phyloP scores from a whole-genome alignment of 2,888 invertebrate species.

The Dilophus febrilis region DNA sequence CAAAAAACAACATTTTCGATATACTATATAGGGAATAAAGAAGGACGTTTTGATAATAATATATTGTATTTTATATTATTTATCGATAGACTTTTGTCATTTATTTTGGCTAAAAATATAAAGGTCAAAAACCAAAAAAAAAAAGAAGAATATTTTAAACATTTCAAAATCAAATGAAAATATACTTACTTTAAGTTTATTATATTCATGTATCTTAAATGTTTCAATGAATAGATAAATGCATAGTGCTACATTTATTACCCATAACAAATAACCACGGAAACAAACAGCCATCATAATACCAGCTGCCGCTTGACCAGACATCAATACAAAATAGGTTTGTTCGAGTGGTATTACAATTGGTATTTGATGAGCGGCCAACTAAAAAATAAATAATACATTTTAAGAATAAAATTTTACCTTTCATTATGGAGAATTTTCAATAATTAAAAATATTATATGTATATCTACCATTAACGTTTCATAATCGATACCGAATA shows the following conservation, averaged over 20 bases:
- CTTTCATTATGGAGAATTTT: not conserved
- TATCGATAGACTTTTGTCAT: no score
- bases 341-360: conserved; percentile 5
- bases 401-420: no score
- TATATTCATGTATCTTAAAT: conserved; percentile 10
- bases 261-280: conserved; percentile 31
- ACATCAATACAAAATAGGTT: conserved; percentile 16
- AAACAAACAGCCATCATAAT: conserved; percentile 27
- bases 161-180: no score
- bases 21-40: no score
- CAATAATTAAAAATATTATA: not conserved
- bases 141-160: no score
- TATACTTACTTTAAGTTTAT: conserved; percentile 7
- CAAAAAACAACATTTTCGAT: no score
- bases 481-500: conserved; percentile 26
- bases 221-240: conserved; percentile 17
- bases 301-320: conserved; percentile 21
- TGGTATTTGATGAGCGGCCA: not conserved
- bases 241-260: conserved; percentile 24
- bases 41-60: no score
- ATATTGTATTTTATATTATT: no score
- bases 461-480: conserved; percentile 13
- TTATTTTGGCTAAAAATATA: no score
- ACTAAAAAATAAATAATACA: not conserved
- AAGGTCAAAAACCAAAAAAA: no score